Percentiles rank a stretch among this genome's conserved stretches.
Conservation (phyloP, 2,888 invertebrate genomes). For the Psococerastis gibbosa region DNA sequence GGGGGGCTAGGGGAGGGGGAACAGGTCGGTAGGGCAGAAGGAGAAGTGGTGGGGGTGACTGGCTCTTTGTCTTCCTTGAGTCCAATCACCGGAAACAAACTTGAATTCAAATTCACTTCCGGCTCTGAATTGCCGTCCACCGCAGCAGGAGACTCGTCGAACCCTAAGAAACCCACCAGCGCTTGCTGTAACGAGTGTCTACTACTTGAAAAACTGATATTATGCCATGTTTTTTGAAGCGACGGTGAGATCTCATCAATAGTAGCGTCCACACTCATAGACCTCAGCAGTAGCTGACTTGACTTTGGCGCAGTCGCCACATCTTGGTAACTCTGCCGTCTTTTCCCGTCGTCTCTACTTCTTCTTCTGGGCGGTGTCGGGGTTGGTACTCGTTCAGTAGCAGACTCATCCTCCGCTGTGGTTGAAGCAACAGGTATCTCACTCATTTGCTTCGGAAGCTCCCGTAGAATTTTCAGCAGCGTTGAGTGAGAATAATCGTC, state of each 20-base stretch:
- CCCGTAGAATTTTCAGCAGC: neutral
- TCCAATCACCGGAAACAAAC: neutral
- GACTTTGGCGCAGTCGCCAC: neutral
- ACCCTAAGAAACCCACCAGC: neutral
- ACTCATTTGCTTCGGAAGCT: neutral
- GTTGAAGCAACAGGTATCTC: too few species aligned
- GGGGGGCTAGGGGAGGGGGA: neutral
- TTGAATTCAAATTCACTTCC: neutral
- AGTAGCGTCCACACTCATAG: neutral
- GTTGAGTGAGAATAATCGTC: neutral
- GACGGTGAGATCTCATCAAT: neutral
- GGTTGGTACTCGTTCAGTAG: neutral
- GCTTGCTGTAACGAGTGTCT: neutral
- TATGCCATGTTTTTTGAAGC: neutral
- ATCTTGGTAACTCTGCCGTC: neutral
- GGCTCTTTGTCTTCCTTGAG: neutral
- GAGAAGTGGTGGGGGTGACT: neutral
- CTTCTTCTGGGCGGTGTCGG: conserved; percentile 4
- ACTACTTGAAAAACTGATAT: neutral
- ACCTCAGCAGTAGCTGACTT: neutral
- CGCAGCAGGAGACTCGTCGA: neutral
- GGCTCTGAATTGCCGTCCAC: neutral
- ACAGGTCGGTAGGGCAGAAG: neutral
- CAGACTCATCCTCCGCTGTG: neutral
- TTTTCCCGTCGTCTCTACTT: conserved; percentile 2